Evolutionary conservation across 2,113 vertebrate genomes (phyloP).

Genomic region (Orthochromis indermauri): DNA sequence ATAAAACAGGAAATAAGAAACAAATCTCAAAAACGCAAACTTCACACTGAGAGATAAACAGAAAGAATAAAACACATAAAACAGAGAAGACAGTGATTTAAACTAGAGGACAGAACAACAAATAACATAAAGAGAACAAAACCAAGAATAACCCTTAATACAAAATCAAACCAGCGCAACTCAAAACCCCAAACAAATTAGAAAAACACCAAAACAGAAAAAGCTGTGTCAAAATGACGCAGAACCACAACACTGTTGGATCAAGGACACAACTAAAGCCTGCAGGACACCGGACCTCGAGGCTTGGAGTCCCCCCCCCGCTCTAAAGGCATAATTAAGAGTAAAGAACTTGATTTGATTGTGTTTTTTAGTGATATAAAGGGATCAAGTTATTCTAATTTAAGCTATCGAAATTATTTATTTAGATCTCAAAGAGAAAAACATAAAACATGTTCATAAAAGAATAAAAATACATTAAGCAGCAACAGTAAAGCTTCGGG

Average conservation of each 20-base stretch:
- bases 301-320: fast-evolving
- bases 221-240: neutral
- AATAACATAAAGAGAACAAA: neutral
- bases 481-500: neutral
- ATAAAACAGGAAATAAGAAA: neutral
- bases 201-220: neutral
- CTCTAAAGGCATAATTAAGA: neutral
- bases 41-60: neutral
- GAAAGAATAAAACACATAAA: neutral
- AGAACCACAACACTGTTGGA: neutral
- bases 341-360: neutral
- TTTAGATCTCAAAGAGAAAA: neutral
- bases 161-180: neutral
- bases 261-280: neutral
- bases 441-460: neutral
- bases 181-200: neutral
- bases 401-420: neutral
- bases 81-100: neutral
- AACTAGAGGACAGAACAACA: neutral
- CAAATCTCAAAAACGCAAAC: neutral
- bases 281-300: neutral
- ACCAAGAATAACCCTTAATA: neutral
- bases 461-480: neutral
- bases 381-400: neutral
- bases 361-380: fast-evolving